Conservation (phyloP, 2,888 invertebrate species). For the Lithophane ornitopus region DNA sequence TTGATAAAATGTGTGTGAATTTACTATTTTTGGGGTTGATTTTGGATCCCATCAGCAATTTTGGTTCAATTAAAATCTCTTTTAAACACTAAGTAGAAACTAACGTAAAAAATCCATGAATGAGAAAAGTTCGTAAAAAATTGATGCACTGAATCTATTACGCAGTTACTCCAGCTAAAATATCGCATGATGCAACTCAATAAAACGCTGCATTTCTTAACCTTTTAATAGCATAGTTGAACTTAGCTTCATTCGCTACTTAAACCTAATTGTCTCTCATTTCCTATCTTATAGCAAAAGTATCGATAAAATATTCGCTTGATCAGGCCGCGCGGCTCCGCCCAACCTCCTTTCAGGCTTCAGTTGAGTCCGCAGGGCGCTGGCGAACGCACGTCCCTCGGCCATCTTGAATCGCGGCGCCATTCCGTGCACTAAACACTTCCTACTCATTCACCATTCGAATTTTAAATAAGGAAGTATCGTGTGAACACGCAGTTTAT, state of each 20-base stretch:
- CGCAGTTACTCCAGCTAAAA: background rate
- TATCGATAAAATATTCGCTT: constrained; percentile 70
- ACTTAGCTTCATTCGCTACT: constrained; percentile 33
- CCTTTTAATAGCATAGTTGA: constrained; percentile 37
- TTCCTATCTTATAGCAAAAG: constrained; percentile 67
- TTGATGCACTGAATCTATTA: constrained; percentile 12
- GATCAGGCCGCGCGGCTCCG: constrained; percentile 69
- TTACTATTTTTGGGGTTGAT: background rate
- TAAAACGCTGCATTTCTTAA: constrained; percentile 26
- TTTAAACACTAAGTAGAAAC: background rate
- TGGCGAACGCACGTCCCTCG: constrained; percentile 75
- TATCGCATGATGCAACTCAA: constrained; percentile 18
- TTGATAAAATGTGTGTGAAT: background rate
- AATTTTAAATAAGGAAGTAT: constrained; percentile 41
- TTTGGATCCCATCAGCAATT: background rate
- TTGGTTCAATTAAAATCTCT: background rate
- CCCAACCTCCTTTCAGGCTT: constrained; percentile 82
- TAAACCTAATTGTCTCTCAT: constrained; percentile 61
- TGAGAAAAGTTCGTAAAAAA: background rate
- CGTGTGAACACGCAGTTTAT: constrained; percentile 16
- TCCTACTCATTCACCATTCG: constrained; percentile 67
- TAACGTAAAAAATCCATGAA: background rate
- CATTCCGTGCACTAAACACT: constrained; percentile 75
- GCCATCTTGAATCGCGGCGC: constrained; percentile 79
- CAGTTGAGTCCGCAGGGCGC: constrained; percentile 81